A percentile compares a stretch with the other conserved stretches of the same genome.
These are phyloP conservation scores for Criorhina ranunculi DNA, from an alignment of 2,888 invertebrate genomes.

Conservation along the genomic window DNA sequence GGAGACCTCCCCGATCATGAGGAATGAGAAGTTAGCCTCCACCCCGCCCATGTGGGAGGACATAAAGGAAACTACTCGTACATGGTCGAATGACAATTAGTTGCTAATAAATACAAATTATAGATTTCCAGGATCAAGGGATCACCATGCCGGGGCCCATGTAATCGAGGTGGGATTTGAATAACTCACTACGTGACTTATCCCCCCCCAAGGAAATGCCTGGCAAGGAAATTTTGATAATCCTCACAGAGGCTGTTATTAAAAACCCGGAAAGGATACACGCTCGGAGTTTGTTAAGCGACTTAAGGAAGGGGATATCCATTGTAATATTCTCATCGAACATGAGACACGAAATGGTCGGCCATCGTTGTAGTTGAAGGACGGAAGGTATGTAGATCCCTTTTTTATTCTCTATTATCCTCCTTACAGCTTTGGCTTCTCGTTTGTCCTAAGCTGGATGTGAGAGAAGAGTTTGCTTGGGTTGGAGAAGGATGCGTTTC, in stretches of 20 bases:
- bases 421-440: slow-evolving; percentile 23
- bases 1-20: slow-evolving; percentile 19
- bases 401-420: slow-evolving; percentile 35
- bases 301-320: not conserved
- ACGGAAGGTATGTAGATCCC: not conserved
- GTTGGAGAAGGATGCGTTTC: not conserved
- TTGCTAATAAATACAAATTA: slow-evolving; percentile 53
- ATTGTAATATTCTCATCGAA: slow-evolving; percentile 20
- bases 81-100: slow-evolving; percentile 71
- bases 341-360: not conserved
- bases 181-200: slow-evolving; percentile 50
- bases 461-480: not conserved
- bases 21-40: not conserved
- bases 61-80: slow-evolving; percentile 56
- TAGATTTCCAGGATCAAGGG: slow-evolving; percentile 58
- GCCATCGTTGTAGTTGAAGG: not conserved
- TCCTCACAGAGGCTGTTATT: slow-evolving; percentile 30
- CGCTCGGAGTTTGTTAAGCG: not conserved
- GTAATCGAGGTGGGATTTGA: slow-evolving; percentile 39
- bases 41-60: slow-evolving; percentile 14
- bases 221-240: slow-evolving; percentile 34
- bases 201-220: not conserved
- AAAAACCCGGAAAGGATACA: slow-evolving; percentile 43
- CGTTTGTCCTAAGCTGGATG: slow-evolving; percentile 18
- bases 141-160: slow-evolving; percentile 16